Percentiles rank a stretch among this genome's conserved stretches.
phyloP scores from a whole-genome alignment of 2,113 vertebrate genomes.

The Puffinus mauretanicus region DNA sequence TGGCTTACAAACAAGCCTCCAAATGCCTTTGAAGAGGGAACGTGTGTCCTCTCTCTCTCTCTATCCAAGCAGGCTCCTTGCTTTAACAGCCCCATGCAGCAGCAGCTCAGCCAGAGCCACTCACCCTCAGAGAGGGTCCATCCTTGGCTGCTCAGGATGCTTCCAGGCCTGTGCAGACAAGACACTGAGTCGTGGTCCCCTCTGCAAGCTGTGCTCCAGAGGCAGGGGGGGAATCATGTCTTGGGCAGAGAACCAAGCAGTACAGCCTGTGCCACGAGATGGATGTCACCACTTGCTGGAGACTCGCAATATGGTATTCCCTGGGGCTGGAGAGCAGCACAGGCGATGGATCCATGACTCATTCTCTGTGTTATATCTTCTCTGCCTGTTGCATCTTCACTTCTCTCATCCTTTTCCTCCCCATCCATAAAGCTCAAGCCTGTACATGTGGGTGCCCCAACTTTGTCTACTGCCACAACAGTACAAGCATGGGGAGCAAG shows the following conservation, averaged over 20 bases:
- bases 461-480: background rate
- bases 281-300: background rate
- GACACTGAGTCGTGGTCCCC: background rate
- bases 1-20: background rate
- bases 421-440: background rate
- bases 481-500: background rate
- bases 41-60: background rate
- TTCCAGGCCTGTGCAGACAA: background rate
- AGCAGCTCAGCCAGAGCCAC: background rate
- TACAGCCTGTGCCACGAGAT: background rate
- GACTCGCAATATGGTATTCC: background rate
- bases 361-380: background rate
- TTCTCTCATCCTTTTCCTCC: background rate
- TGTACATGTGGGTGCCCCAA: background rate
- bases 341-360: background rate
- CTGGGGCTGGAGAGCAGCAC: background rate
- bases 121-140: background rate
- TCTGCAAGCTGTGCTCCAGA: background rate
- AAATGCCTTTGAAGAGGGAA: background rate
- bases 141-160: background rate
- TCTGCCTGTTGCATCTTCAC: background rate
- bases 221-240: background rate
- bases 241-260: background rate
- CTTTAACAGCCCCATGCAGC: background rate
- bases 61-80: background rate